phyloP scores from a whole-genome alignment of 2,113 vertebrate species.

The Lophochroa leadbeateri region DNA sequence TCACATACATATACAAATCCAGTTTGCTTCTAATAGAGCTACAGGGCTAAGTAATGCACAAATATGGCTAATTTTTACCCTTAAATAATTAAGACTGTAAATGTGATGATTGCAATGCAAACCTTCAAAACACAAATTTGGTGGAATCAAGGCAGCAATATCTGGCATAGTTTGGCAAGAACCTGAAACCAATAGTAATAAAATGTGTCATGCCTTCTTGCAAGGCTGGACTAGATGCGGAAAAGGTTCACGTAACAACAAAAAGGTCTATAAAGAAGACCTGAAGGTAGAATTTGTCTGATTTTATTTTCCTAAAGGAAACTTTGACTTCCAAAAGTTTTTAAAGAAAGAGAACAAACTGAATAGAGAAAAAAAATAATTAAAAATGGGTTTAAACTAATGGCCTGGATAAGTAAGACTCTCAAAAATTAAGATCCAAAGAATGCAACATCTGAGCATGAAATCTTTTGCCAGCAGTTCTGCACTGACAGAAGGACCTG shows the following conservation, averaged over 20 bases:
- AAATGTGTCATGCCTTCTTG: background rate
- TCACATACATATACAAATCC: too few species aligned
- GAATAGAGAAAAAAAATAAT: background rate
- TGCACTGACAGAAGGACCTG: background rate
- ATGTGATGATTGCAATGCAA: background rate
- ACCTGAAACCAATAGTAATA: background rate
- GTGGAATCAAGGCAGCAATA: background rate
- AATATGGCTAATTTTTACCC: too few species aligned
- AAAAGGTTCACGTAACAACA: background rate
- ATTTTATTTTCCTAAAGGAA: background rate
- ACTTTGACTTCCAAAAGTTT: background rate
- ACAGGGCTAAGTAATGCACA: too few species aligned
- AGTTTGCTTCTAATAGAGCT: too few species aligned
- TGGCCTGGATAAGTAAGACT: background rate
- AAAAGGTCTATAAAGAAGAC: background rate
- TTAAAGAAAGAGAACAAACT: background rate
- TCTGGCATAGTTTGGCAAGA: background rate
- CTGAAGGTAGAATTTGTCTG: background rate
- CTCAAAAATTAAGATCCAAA: background rate
- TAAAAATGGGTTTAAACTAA: background rate
- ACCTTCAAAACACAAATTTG: background rate
- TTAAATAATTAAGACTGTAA: background rate
- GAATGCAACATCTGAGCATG: background rate
- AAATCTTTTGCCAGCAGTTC: background rate
- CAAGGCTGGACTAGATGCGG: background rate